phyloP scores from a whole-genome alignment of 2,797 vertebrate species.

The Rhinichthys osculus region DNA sequence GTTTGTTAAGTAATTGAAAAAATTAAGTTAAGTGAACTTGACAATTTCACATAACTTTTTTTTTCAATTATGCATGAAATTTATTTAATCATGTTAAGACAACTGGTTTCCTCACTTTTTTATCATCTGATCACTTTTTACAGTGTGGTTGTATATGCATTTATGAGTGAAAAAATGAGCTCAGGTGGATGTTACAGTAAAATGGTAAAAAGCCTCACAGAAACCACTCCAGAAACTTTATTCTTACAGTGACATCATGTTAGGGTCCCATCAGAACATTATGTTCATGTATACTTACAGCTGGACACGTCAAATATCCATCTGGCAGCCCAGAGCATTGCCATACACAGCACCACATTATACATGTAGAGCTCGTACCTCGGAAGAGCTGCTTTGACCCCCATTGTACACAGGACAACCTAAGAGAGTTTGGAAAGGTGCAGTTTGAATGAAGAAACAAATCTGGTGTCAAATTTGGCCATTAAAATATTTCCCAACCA shows the following conservation, averaged over 20 bases:
- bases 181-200: not conserved
- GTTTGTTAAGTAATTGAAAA: too few relatives aligned
- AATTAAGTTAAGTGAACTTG: too few relatives aligned
- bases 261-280: not conserved
- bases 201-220: not conserved
- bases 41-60: too few relatives aligned
- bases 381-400: conserved; percentile 88
- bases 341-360: conserved; percentile 83
- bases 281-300: conserved; percentile 78
- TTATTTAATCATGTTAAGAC: too few relatives aligned
- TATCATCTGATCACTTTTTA: too few relatives aligned
- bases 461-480: not conserved
- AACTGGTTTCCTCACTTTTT: too few relatives aligned
- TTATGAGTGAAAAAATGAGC: conserved; percentile 5
- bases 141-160: not conserved
- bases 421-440: not conserved
- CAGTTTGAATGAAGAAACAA: not conserved
- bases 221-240: not conserved
- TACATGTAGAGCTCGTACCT: conserved; percentile 92
- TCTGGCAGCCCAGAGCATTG: conserved; percentile 85
- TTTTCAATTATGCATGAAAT: too few relatives aligned
- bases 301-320: conserved; percentile 90
- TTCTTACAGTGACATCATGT: not conserved
- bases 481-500: conserved; percentile 10
- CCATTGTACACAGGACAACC: conserved; percentile 76